Conservation (phyloP, 2,888 invertebrate genomes). For the Conus canariensis region DNA sequence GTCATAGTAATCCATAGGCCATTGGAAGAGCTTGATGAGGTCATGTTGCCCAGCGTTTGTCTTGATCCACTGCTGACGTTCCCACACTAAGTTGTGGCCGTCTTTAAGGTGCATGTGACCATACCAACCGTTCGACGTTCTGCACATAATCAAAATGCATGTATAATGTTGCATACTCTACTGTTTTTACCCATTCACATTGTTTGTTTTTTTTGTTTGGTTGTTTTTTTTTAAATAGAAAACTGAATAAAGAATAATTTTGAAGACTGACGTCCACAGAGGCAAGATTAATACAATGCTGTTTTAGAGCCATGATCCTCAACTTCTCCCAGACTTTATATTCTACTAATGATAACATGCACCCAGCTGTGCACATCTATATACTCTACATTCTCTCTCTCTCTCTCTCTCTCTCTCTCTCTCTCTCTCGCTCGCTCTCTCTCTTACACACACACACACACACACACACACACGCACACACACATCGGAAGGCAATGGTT, state of each 20-base stretch:
- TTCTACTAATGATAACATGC: not conserved
- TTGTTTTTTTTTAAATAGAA: not conserved
- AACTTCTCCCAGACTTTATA: too few relatives aligned
- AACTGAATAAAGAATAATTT: not conserved
- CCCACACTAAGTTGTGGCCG: conserved; percentile 18
- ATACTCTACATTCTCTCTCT: not conserved
- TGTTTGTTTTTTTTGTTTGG: too few relatives aligned
- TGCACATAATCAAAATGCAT: not conserved
- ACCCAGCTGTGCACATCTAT: not conserved
- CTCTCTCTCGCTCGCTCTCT: too few relatives aligned
- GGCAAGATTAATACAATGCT: too few relatives aligned
- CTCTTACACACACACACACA: too few relatives aligned
- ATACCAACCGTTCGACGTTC: conserved; percentile 29
- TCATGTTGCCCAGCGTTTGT: not conserved
- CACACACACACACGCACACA: too few relatives aligned
- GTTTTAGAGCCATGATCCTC: not conserved
- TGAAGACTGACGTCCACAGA: too few relatives aligned
- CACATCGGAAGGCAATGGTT: too few relatives aligned
- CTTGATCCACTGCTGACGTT: conserved; percentile 24
- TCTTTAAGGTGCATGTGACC: not conserved
- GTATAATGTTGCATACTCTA: too few relatives aligned
- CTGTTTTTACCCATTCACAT: too few relatives aligned
- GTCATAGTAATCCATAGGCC: conserved; percentile 27
- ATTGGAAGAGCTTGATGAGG: conserved; percentile 20
- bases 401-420: too few relatives aligned